phyloP scores from a whole-genome alignment of 2,888 invertebrate species.

The Artemia sp. region DNA sequence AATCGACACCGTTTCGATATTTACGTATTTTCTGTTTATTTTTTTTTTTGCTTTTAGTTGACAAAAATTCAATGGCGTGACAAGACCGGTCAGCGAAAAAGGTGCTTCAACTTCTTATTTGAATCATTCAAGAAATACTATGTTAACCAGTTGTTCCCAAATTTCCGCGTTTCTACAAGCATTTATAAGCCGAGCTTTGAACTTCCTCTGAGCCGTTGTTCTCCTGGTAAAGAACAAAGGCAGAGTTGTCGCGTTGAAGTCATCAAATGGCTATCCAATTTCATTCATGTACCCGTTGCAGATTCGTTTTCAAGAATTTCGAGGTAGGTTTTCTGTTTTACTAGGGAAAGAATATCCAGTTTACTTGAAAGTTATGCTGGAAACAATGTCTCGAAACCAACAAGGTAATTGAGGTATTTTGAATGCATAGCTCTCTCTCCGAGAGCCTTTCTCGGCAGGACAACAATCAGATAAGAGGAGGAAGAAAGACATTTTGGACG shows the following conservation, averaged over 20 bases:
- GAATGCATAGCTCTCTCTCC: no score
- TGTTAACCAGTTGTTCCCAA: conserved; percentile 72
- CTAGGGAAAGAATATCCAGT: no score
- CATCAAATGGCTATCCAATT: conserved; percentile 74
- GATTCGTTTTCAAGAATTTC: neutral
- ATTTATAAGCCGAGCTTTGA: conserved; percentile 61
- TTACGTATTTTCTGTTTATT: neutral
- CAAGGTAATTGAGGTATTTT: no score
- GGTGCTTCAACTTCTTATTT: conserved; percentile 73
- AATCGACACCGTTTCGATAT: neutral
- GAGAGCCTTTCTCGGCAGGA: no score
- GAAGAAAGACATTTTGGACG: no score
- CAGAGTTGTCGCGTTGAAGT: conserved; percentile 60
- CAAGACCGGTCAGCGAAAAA: conserved; percentile 52
- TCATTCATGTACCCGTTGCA: conserved; percentile 46
- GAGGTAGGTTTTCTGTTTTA: neutral
- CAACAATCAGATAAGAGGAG: no score
- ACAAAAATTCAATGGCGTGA: conserved; percentile 81
- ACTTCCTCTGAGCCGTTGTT: conserved; percentile 27
- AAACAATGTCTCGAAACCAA: no score
- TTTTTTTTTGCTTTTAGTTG: conserved; percentile 35
- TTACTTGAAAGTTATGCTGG: no score
- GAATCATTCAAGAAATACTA: conserved; percentile 80
- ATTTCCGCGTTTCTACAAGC: conserved; percentile 58
- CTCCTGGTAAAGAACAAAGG: conserved; percentile 39